These are phyloP conservation scores for Prietella phreatophila DNA, from an alignment of 2,113 vertebrate genomes.

Conservation along the genomic window DNA sequence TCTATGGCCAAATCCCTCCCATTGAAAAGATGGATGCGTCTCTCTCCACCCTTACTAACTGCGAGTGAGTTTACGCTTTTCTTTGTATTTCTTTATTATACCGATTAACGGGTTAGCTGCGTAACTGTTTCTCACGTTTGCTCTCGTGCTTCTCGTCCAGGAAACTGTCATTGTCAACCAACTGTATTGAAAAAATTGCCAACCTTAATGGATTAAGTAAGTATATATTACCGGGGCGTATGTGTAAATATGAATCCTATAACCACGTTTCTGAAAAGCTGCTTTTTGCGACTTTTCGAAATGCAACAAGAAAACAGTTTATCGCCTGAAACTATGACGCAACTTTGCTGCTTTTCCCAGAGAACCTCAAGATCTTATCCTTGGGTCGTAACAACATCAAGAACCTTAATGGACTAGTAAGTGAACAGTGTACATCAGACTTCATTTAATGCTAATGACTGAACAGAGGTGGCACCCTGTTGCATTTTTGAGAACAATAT, in stretches of 20 bases:
- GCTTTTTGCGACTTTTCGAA: not conserved
- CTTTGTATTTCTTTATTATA: not conserved
- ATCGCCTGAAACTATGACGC: not conserved
- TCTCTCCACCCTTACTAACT: slow-evolving; percentile 81
- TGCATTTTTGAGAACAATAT: not conserved
- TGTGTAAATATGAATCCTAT: not conserved
- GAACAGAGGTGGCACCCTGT: not conserved
- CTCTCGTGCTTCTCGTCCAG: slow-evolving; percentile 65
- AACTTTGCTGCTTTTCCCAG: slow-evolving; percentile 65
- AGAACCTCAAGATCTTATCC: slow-evolving; percentile 91
- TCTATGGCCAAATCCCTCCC: slow-evolving; percentile 90
- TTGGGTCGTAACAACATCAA: slow-evolving; percentile 97
- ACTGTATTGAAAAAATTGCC: slow-evolving; percentile 97
- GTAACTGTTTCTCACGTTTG: not conserved
- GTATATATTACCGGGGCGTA: slow-evolving; percentile 58
- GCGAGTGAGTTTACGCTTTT: slow-evolving; percentile 79
- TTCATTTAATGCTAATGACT: not conserved
- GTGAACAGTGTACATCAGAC: slow-evolving; percentile 44
- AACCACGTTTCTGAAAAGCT: not conserved
- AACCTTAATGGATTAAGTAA: slow-evolving; percentile 93
- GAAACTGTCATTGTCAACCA: slow-evolving; percentile 92
- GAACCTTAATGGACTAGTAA: slow-evolving; percentile 89
- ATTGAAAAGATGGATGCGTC: slow-evolving; percentile 94
- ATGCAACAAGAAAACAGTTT: not conserved
- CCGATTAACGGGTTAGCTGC: too few species aligned